phyloP scores from a whole-genome alignment of 2,797 vertebrate species.

The Pelodytes ibericus region DNA sequence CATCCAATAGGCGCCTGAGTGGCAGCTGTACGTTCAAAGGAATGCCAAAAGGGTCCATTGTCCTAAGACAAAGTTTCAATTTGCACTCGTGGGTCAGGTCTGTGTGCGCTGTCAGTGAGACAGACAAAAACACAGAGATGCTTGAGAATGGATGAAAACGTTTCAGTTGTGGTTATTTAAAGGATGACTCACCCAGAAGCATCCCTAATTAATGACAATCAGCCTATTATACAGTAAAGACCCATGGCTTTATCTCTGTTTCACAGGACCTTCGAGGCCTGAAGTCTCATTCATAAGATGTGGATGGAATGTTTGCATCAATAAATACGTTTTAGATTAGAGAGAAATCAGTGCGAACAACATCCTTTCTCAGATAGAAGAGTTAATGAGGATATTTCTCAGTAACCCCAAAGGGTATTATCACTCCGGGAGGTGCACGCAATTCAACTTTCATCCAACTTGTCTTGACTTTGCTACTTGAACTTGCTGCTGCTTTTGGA shows the following conservation, averaged over 20 bases:
- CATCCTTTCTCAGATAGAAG: not conserved
- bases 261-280: conserved; percentile 19
- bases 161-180: conserved; percentile 43
- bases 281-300: not conserved
- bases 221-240: conserved; percentile 34
- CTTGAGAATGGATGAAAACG: conserved; percentile 21
- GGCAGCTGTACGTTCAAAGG: conserved; percentile 42
- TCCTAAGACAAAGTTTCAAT: conserved; percentile 47
- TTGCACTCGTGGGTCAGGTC: conserved; percentile 27
- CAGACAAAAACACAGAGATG: conserved; percentile 27
- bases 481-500: too few relatives aligned
- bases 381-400: not conserved
- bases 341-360: not conserved
- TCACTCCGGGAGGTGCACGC: too few relatives aligned
- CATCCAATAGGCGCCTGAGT: conserved; percentile 36
- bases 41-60: conserved; percentile 46
- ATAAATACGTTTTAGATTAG: not conserved
- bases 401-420: too few relatives aligned
- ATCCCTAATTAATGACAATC: conserved; percentile 46
- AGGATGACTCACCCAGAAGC: conserved; percentile 41
- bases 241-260: conserved; percentile 7
- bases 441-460: too few relatives aligned
- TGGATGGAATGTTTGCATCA: not conserved
- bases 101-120: conserved; percentile 30
- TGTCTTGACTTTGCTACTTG: too few relatives aligned